Evolutionary conservation across 2,797 vertebrate genomes (phyloP).

Genomic region (Neostethus bicornis): DNA sequence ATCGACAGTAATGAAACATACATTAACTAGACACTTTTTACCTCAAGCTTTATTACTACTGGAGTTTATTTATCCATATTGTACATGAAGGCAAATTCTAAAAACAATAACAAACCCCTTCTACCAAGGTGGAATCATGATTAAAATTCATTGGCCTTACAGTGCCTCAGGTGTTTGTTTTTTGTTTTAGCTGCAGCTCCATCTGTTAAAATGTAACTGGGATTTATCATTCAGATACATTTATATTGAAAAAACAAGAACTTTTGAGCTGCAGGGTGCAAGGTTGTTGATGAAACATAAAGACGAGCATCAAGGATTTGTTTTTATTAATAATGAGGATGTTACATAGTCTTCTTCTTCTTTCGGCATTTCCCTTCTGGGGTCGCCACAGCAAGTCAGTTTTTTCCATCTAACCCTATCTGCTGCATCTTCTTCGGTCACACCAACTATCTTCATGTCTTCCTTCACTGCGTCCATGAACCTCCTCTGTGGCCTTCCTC

Average conservation of each 20-base stretch:
- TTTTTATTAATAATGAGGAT: background rate
- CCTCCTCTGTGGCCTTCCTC: no score
- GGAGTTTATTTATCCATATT: background rate
- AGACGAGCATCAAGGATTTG: background rate
- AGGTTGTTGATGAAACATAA: background rate
- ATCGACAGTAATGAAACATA: slow-evolving; percentile 18
- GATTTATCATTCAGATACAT: background rate
- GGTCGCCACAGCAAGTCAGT: no score
- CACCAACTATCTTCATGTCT: no score
- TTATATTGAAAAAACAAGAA: background rate
- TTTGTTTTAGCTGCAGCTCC: background rate
- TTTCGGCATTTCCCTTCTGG: no score
- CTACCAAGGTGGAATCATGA: no score
- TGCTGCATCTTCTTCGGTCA: no score
- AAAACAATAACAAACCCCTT: background rate
- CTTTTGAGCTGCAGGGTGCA: background rate
- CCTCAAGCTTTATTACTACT: slow-evolving; percentile 5
- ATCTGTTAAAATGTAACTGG: background rate
- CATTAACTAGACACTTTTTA: background rate
- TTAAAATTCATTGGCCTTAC: no score
- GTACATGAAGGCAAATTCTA: background rate
- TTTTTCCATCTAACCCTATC: no score
- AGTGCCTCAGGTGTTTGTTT: background rate
- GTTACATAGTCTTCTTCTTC: no score
- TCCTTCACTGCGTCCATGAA: no score